phyloP scores from a whole-genome alignment of 2,113 vertebrate species.

The Channa argus region DNA sequence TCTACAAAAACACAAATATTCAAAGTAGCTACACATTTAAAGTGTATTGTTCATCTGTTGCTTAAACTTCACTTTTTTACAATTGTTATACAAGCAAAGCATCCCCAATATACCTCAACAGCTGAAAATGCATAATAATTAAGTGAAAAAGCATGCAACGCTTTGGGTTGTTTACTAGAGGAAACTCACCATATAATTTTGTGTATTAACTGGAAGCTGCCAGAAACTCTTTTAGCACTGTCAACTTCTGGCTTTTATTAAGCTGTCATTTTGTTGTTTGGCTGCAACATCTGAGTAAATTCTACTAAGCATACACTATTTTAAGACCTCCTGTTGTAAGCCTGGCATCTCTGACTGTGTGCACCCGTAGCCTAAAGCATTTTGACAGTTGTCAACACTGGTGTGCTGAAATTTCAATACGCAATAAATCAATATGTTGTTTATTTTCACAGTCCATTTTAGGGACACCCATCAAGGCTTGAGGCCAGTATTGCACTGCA shows the following conservation, averaged over 20 bases:
- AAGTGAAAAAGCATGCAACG: slow-evolving; percentile 16
- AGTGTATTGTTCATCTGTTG: slow-evolving; percentile 4
- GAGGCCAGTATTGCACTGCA: neutral
- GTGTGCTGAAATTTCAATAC: slow-evolving; percentile 27
- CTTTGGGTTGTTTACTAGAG: slow-evolving; percentile 43
- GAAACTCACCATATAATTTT: slow-evolving; percentile 25
- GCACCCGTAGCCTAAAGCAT: slow-evolving; percentile 26
- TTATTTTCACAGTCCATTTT: slow-evolving; percentile 30
- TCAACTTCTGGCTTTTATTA: slow-evolving; percentile 56
- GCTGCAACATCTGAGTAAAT: slow-evolving; percentile 45
- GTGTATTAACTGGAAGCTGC: slow-evolving; percentile 33
- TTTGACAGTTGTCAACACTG: slow-evolving; percentile 41
- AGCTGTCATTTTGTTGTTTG: slow-evolving; percentile 50
- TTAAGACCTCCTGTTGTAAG: slow-evolving; percentile 42
- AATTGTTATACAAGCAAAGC: slow-evolving; percentile 7
- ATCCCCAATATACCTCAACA: slow-evolving; percentile 2
- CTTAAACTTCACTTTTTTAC: neutral
- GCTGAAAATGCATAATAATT: slow-evolving; percentile 35
- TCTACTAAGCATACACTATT: slow-evolving; percentile 36
- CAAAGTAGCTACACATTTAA: slow-evolving; percentile 5
- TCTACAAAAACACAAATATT: neutral
- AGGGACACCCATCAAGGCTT: neutral
- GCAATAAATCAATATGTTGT: slow-evolving; percentile 31
- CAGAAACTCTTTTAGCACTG: slow-evolving; percentile 38
- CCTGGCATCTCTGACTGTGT: slow-evolving; percentile 32